Conservation (phyloP, 2,113 vertebrate species). For the Thymallus thymallus region DNA sequence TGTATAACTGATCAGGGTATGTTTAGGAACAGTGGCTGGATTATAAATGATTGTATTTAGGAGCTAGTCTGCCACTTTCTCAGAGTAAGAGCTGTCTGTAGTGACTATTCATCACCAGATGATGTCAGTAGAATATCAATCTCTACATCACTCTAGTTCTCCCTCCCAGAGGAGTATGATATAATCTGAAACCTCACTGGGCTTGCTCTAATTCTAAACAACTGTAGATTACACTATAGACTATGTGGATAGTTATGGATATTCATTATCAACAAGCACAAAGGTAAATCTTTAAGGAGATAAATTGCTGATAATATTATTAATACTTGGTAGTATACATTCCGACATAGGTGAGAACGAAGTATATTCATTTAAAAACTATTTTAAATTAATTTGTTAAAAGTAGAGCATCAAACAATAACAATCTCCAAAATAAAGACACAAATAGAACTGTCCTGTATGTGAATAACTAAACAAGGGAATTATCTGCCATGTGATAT, state of each 20-base stretch:
- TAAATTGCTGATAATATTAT: too few species aligned
- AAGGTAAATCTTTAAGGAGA: too few species aligned
- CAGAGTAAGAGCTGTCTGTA: constrained; percentile 34
- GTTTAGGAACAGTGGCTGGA: background rate
- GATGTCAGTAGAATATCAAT: constrained; percentile 48
- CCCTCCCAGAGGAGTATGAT: background rate
- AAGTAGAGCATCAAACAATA: too few species aligned
- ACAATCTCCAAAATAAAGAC: too few species aligned
- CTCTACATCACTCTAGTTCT: constrained; percentile 11
- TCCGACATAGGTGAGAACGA: too few species aligned
- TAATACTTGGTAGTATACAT: too few species aligned
- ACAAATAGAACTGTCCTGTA: constrained; percentile 31
- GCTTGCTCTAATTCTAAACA: constrained; percentile 20
- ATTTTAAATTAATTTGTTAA: too few species aligned
- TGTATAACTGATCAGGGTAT: background rate
- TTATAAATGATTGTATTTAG: background rate
- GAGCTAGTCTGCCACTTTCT: constrained; percentile 33
- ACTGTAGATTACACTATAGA: too few species aligned
- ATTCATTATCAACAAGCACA: too few species aligned
- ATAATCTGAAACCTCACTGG: background rate
- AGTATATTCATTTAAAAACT: too few species aligned
- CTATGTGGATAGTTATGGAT: too few species aligned
- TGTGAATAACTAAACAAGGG: constrained; percentile 58
- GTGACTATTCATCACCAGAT: constrained; percentile 45
- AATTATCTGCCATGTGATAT: constrained; percentile 5